Percentiles rank a stretch among this genome's conserved stretches.
Evolutionary conservation across 2,888 invertebrate genomes (phyloP).

Genomic region (Nomada ruficornis): DNA sequence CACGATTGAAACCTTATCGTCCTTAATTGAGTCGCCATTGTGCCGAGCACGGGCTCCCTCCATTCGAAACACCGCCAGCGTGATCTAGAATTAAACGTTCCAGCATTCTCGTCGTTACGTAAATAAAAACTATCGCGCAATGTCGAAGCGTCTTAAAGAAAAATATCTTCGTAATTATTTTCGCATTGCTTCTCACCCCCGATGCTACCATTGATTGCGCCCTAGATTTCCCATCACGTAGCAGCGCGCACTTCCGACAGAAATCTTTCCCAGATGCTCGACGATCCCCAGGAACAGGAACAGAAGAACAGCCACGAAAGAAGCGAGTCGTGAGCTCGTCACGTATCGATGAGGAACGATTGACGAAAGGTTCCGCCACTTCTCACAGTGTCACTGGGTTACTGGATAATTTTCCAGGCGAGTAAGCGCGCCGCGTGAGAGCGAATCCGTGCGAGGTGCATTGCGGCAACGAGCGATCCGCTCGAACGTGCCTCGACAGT

Average conservation of each 20-base stretch:
- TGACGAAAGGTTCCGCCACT: constrained; percentile 42
- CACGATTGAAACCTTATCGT: constrained; percentile 27
- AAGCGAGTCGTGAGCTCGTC: no score
- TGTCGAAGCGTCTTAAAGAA: no score
- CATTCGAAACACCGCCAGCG: background rate
- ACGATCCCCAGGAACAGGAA: no score
- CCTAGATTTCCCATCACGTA: no score
- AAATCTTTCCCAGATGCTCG: no score
- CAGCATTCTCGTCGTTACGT: no score
- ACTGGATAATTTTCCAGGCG: constrained; percentile 71
- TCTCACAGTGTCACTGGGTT: constrained; percentile 71
- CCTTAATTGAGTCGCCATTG: constrained; percentile 32
- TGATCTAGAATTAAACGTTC: background rate
- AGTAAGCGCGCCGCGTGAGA: constrained; percentile 69
- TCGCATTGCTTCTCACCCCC: no score
- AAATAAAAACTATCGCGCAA: no score
- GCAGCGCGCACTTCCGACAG: no score
- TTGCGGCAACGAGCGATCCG: constrained; percentile 48
- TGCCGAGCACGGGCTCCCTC: background rate
- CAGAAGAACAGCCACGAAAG: no score
- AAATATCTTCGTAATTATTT: no score
- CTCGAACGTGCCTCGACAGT: constrained; percentile 55
- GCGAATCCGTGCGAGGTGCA: constrained; percentile 56
- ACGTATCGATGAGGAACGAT: constrained; percentile 1
- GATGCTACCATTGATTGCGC: no score